Evolutionary conservation across 2,113 vertebrate genomes (phyloP), one percentile per base, ranked within the genome.

Genomic region (Archocentrus centrarchus): DNA sequence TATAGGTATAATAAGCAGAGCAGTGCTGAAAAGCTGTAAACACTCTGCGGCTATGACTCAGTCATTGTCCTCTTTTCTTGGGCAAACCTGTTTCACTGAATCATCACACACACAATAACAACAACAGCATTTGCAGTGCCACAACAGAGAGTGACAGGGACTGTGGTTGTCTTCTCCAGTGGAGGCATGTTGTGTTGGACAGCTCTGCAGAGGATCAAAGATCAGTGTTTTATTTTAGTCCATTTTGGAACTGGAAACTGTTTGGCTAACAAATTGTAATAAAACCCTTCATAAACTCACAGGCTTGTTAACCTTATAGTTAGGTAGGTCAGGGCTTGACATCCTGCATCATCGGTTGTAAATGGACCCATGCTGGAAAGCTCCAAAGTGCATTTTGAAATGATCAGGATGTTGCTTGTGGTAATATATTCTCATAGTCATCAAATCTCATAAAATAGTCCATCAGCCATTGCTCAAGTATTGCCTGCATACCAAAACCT

Each of bases 1-100:
- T 88, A 93, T 91, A 64, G 88, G 77, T 66, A 80, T 50, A 89
- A 85, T 88, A 77, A 86, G 50, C 76, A 57, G 80, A 81, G 78
- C 79, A 22, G 64, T 37, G 68, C 41, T 80, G 78, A 83, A 85
- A 86, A 81, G 88, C 89, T 82, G 84, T 83, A 89, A 91, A 90
- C 82, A 87, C 75, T 83, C 79, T 32, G 83, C 61, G 73, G 85
- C 62, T 44, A 79, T 87, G 89, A 90, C 84, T 91, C 88, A 92
- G 76, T 86, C 66, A 83, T 82, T 39, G 39, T 82, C 63, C 77
- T 90, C 60, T 86, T 24, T 76, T 79, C 85, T 81, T 22, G 14
- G 59, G 62, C 82, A 81, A 82, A 86, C 37, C 32, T 50, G 66
- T 44, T 89, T 75, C 58, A 85, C 53, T 86, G 86, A 86, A 77